Percentiles rank a stretch among this genome's conserved stretches.
Evolutionary conservation across 2,888 invertebrate genomes (phyloP).

Genomic region (Lycia hirtaria): DNA sequence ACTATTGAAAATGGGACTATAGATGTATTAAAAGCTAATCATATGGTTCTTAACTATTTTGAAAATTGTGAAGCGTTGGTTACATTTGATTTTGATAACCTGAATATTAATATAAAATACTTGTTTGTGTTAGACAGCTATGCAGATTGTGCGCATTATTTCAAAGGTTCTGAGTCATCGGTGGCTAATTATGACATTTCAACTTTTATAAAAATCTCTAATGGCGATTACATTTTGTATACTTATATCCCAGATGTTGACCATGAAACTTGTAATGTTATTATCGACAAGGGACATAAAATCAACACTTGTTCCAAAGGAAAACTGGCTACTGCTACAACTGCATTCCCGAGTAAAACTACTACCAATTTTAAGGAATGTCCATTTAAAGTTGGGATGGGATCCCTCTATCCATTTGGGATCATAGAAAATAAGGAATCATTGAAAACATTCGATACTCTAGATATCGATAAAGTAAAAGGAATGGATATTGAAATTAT

Average conservation of each 20-base stretch:
- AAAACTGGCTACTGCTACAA: neutral
- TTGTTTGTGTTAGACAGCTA: slow-evolving; percentile 49
- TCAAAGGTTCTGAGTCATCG: slow-evolving; percentile 42
- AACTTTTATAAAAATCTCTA: slow-evolving; percentile 47
- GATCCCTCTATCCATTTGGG: slow-evolving; percentile 60
- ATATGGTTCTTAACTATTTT: slow-evolving; percentile 46
- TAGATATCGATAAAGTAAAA: slow-evolving; percentile 39
- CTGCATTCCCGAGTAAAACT: slow-evolving; percentile 55
- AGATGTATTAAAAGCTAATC: slow-evolving; percentile 29
- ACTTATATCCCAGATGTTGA: slow-evolving; percentile 58
- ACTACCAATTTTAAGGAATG: slow-evolving; percentile 59
- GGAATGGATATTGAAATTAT: slow-evolving; percentile 67
- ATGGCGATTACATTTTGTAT: slow-evolving; percentile 38
- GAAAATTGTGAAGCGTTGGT: slow-evolving; percentile 41
- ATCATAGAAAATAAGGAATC: slow-evolving; percentile 49
- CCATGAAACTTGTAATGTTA: slow-evolving; percentile 49
- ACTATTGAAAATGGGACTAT: slow-evolving; percentile 10
- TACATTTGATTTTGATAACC: slow-evolving; percentile 36
- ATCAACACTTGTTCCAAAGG: slow-evolving; percentile 59
- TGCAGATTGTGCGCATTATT: slow-evolving; percentile 28
- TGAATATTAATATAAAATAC: slow-evolving; percentile 48
- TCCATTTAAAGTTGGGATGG: slow-evolving; percentile 63
- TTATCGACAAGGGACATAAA: slow-evolving; percentile 35
- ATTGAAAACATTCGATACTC: slow-evolving; percentile 52
- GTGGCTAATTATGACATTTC: slow-evolving; percentile 52